phyloP scores from a whole-genome alignment of 2,888 invertebrate species.

The Oeneis ivallda region DNA sequence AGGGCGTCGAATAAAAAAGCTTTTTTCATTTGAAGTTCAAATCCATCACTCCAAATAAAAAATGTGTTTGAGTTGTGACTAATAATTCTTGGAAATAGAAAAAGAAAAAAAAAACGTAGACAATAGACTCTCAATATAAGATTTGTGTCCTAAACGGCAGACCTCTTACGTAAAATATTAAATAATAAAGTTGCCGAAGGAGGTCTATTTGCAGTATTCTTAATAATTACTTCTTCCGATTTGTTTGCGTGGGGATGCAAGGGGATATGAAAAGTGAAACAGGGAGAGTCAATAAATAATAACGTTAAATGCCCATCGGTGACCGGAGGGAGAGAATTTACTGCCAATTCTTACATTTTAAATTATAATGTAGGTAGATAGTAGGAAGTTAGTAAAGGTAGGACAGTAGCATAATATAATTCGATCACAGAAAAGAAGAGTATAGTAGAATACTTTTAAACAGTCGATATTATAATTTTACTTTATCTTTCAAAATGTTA shows the following conservation, averaged over 20 bases:
- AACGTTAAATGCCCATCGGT: constrained; percentile 73
- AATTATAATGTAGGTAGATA: constrained; percentile 11
- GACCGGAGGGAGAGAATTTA: constrained; percentile 52
- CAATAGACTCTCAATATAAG: too few species aligned
- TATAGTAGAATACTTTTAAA: too few species aligned
- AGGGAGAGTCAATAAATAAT: constrained; percentile 78
- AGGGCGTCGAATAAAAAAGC: too few species aligned
- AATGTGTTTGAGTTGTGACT: too few species aligned
- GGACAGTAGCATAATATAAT: too few species aligned
- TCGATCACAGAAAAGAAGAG: too few species aligned
- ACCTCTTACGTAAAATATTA: constrained; percentile 43
- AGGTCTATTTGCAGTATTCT: constrained; percentile 76
- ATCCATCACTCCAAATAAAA: too few species aligned
- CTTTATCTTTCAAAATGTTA: background rate
- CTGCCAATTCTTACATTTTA: constrained; percentile 31
- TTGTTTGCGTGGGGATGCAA: constrained; percentile 66
- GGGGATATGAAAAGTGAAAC: constrained; percentile 71
- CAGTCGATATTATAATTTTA: constrained; percentile 4
- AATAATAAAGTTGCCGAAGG: constrained; percentile 59
- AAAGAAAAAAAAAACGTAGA: too few species aligned
- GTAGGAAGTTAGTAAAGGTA: too few species aligned
- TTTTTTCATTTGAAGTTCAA: too few species aligned
- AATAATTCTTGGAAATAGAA: too few species aligned
- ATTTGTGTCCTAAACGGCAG: constrained; percentile 41
- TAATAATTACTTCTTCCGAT: constrained; percentile 80